Evolutionary conservation across 2,113 vertebrate species (phyloP).

Genomic region (Pagrus major): DNA sequence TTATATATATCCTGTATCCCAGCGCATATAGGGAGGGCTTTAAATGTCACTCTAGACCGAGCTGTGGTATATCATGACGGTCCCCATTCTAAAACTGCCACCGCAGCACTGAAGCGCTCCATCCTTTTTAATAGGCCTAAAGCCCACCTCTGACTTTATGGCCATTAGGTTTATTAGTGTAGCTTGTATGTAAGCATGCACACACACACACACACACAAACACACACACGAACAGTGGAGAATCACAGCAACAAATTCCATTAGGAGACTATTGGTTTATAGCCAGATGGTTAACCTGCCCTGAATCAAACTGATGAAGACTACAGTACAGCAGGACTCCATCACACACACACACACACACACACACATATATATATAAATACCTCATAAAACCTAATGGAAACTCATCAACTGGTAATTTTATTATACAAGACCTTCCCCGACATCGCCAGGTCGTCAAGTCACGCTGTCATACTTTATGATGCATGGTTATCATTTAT

Average conservation of each 20-base stretch:
- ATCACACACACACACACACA: slow-evolving; percentile 17
- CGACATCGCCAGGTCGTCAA: slow-evolving; percentile 49
- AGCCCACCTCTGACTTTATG: slow-evolving; percentile 58
- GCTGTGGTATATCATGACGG: slow-evolving; percentile 26
- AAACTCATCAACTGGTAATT: slow-evolving; percentile 75
- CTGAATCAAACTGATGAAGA: slow-evolving; percentile 67
- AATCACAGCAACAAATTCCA: slow-evolving; percentile 68
- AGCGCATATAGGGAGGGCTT: slow-evolving; percentile 21
- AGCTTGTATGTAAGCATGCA: slow-evolving; percentile 36
- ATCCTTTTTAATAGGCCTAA: slow-evolving; percentile 68
- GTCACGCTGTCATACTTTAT: slow-evolving; percentile 41
- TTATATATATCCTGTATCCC: slow-evolving; percentile 12
- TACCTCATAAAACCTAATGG: slow-evolving; percentile 75
- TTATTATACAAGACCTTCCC: slow-evolving; percentile 63
- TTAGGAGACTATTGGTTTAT: slow-evolving; percentile 75
- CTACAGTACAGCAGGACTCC: slow-evolving; percentile 24
- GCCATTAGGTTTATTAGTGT: slow-evolving; percentile 79
- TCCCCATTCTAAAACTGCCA: slow-evolving; percentile 33
- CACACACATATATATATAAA: slow-evolving; percentile 22
- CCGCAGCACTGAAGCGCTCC: slow-evolving; percentile 20
- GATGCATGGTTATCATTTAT: slow-evolving; percentile 57
- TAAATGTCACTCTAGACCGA: slow-evolving; percentile 25
- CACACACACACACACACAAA: slow-evolving; percentile 5
- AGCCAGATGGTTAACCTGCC: slow-evolving; percentile 77
- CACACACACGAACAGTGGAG: slow-evolving; percentile 18